Conservation (phyloP, 2,888 invertebrate genomes). For the Tethea ocularis region DNA sequence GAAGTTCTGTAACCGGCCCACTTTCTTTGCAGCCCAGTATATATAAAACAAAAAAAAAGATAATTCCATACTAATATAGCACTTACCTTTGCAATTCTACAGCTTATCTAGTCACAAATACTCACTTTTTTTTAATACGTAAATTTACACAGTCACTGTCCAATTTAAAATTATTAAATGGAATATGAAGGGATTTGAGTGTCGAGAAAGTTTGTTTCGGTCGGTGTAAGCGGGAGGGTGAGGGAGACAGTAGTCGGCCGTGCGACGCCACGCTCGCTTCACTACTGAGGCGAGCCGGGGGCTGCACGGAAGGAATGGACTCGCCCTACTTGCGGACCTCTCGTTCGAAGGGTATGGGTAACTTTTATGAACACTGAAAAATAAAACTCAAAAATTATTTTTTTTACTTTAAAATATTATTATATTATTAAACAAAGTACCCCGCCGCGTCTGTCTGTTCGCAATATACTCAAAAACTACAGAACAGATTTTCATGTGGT, state of each 20-base stretch:
- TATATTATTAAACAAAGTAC: no score
- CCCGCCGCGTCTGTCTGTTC: no score
- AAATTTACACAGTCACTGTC: background rate
- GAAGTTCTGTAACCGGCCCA: no score
- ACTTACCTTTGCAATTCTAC: background rate
- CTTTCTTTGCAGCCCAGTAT: no score
- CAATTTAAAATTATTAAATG: background rate
- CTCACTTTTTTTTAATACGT: background rate
- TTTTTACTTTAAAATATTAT: no score
- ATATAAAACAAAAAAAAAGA: background rate
- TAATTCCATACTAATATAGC: background rate
- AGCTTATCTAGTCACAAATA: background rate
- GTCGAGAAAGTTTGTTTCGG: background rate
- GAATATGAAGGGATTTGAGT: background rate
- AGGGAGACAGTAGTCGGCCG: background rate
- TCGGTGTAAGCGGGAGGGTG: background rate
- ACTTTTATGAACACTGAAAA: no score
- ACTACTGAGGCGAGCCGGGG: background rate
- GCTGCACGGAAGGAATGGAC: background rate
- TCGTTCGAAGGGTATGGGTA: background rate
- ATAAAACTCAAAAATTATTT: no score
- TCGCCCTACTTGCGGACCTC: background rate
- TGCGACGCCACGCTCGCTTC: slow-evolving; percentile 1
- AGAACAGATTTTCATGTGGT: no score
- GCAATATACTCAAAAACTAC: no score